A percentile compares a stretch with the other conserved stretches of the same genome.
These are phyloP conservation scores for Troilus luridus DNA, from an alignment of 2,888 invertebrate species.

Conservation along the genomic window DNA sequence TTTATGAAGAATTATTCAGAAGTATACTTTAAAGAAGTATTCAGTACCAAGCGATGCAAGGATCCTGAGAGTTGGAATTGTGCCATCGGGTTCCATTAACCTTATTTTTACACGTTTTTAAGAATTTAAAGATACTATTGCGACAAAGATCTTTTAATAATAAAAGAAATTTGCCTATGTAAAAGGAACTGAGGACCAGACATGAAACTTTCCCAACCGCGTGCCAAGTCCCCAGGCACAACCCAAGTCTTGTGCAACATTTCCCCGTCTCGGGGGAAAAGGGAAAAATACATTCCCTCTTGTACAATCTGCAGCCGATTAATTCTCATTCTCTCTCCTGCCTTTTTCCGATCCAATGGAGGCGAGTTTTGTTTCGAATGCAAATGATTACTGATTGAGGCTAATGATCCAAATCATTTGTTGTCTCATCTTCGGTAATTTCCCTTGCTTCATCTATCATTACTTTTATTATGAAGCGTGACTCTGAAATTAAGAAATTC, in stretches of 20 bases:
- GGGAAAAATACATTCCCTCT: neutral
- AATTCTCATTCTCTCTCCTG: neutral
- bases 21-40: too few relatives aligned
- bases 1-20: too few relatives aligned
- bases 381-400: neutral
- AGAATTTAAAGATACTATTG: neutral
- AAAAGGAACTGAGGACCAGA: neutral
- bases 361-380: neutral
- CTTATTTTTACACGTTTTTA: neutral
- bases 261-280: neutral
- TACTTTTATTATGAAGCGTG: neutral
- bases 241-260: neutral
- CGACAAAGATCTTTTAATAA: neutral
- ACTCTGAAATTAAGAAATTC: neutral
- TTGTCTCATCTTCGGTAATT: neutral
- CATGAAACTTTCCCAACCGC: constrained; percentile 5
- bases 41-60: too few relatives aligned
- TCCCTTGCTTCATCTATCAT: neutral
- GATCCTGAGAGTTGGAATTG: too few relatives aligned
- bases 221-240: constrained; percentile 29
- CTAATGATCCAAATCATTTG: neutral
- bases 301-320: neutral
- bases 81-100: too few relatives aligned
- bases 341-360: constrained; percentile 4
- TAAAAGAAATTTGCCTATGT: neutral